phyloP scores from a whole-genome alignment of 2,113 vertebrate species.

The Tragelaphus buxtoni region DNA sequence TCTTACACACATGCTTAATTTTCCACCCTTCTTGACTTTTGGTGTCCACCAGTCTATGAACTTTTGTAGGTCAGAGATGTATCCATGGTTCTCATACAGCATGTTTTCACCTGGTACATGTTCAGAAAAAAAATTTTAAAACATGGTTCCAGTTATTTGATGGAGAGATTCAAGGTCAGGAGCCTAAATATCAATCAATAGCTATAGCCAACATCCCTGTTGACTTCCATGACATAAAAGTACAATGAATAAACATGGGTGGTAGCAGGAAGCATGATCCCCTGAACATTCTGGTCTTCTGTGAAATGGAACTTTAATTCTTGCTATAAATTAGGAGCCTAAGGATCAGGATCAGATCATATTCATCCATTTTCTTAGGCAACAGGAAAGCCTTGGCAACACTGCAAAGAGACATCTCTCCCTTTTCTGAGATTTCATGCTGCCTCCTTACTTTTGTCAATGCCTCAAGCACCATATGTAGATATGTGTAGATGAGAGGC shows the following conservation, averaged over 20 bases:
- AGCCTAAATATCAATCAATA: background rate
- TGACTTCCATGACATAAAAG: background rate
- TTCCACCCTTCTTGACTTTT: background rate
- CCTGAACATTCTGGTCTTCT: background rate
- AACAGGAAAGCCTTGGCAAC: background rate
- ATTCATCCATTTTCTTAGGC: background rate
- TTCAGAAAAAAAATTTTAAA: background rate
- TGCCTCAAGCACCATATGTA: conserved; percentile 55
- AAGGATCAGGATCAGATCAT: background rate
- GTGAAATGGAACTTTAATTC: background rate
- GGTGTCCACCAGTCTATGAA: background rate
- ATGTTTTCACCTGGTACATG: background rate
- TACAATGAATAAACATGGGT: background rate
- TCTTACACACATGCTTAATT: background rate
- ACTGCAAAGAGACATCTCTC: background rate
- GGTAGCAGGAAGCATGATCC: background rate
- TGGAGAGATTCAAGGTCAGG: background rate
- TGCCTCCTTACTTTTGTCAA: background rate
- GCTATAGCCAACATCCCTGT: background rate
- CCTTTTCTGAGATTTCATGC: background rate
- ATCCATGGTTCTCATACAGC: background rate
- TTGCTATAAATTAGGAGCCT: background rate
- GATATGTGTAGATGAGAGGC: background rate
- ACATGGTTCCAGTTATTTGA: background rate
- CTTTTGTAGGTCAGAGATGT: background rate